Evolutionary conservation across 2,888 invertebrate genomes (phyloP), one percentile per base, ranked within the genome.

Genomic region (Lomographa bimaculata): DNA sequence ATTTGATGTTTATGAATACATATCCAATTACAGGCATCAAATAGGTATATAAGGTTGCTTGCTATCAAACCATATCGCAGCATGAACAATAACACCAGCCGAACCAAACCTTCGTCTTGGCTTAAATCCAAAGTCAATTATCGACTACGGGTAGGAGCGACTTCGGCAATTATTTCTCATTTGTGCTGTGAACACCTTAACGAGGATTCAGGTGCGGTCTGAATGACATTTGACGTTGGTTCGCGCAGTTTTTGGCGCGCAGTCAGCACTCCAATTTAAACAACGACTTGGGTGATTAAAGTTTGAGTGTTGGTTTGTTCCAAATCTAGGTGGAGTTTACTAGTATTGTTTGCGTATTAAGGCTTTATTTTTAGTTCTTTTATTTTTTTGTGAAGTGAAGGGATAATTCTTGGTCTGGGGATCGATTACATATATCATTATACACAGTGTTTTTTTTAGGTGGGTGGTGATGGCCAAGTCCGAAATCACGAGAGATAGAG

Each of bases 151-250:
- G 66, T 64, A 60, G 60, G 51, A 36, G 32, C 64, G 73, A 78
- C 77, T 84, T 77, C 67, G 54, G 69, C 78, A 83, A 84, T 86
- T 84, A 84, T 80, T 83, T 71, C 76, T 79, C 76, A 78, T 76
- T 78, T 71, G 68, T 58, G 63, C 66, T 63, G 68, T n/a, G 68
- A 73, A 75, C 79, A 77, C 78, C 79, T 79, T 82, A 79, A 80
- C 79, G 78, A 80, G 68, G 63, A 63, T 57, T 60, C 66, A 69
- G 71, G 67, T 68, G 68, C 57, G 57, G 64, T 68, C 67, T 76
- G 70, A 75, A 79, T 66, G 78, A 71, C 71, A 65, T 80, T 82
- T 68, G 70, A 72, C 66, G 56, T 43, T 48, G 59, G 52, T 49
- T 56, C 57, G 64, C 63, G 64, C 42, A 71, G 74, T 75, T 82